Evolutionary conservation across 1,140 invertebrate species (phyloP).

Genomic region (Tribolium madens): DNA sequence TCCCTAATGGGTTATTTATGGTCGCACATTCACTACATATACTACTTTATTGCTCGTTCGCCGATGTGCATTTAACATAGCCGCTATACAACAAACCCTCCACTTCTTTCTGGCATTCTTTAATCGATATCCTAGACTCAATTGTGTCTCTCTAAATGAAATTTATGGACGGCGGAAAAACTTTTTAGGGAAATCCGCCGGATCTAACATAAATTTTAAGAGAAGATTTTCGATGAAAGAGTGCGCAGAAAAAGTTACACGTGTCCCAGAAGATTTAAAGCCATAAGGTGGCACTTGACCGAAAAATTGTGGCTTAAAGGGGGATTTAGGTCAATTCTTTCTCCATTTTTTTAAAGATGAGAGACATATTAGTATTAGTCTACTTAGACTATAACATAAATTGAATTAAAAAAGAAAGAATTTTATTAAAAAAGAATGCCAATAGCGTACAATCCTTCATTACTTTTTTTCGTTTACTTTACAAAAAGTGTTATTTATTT

Average conservation of each 20-base stretch:
- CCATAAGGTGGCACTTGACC: background rate
- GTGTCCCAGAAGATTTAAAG: constrained; percentile 5
- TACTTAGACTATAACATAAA: too few relatives aligned
- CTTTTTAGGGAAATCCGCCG: constrained; percentile 23
- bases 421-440: too few relatives aligned
- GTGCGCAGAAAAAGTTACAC: background rate
- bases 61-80: constrained; percentile 23
- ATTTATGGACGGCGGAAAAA: constrained; percentile 17
- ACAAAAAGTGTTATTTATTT: too few relatives aligned
- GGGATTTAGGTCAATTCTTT: background rate
- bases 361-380: too few relatives aligned
- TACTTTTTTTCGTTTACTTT: too few relatives aligned
- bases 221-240: background rate
- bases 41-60: constrained; percentile 41
- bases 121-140: constrained; percentile 28
- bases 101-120: constrained; percentile 15
- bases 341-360: background rate
- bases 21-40: constrained; percentile 45
- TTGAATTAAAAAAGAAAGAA: too few relatives aligned
- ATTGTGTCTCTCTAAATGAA: constrained; percentile 38
- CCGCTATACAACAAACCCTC: constrained; percentile 21
- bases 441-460: too few relatives aligned
- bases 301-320: background rate
- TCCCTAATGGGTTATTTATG: constrained; percentile 59
- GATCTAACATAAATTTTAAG: constrained; percentile 4